Evolutionary conservation across 2,113 vertebrate genomes (phyloP), one percentile per base, ranked within the genome.

Genomic region (Mystacornis crossleyi): DNA sequence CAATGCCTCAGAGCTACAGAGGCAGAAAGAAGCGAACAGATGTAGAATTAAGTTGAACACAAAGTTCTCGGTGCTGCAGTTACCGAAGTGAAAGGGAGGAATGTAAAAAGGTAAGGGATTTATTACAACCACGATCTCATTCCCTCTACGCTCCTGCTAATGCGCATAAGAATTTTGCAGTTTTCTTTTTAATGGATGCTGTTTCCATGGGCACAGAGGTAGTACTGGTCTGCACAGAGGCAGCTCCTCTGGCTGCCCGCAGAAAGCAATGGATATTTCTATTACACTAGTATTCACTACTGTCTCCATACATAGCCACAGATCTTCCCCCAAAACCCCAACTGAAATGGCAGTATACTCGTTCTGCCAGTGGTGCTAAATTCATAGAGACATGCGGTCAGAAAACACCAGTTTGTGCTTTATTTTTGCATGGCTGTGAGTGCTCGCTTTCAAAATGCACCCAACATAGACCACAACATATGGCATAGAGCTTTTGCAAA

Each of bases 161-260:
- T 21, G 23, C 0, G 0, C 36, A 15, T 57, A 89, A 79, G 69
- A 91, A 81, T 94, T 89, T 69, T 78, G 19, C 29, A 17, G 73
- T 31, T 71, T 60, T 89, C 77, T 79, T 81, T 84, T 84, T 86
- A 84, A 65, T 65, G 78, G 84, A 88, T 84, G 66, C 89, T 69
- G 93, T 97, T 96, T 97, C 96, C 94, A 95, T 94, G 89, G 91
- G 93, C 91, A 92, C 95, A 79, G 84, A 89, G 34, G n/a, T 92
- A 69, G 66, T 28, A 79, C n/a, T 86, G 73, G 65, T 53, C 77
- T 84, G 61, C 69, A 79, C 72, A 83, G 92, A 95, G 72, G 45
- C 61, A 94, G 43, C 40, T 79, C 36, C 65, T 89, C 69, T 57
- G 61, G 36, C 69, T 89, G 45, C 14, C 91, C 84, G 72, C 61